phyloP scores from a whole-genome alignment of 2,797 vertebrate genomes.

The Sorex maritimensis region DNA sequence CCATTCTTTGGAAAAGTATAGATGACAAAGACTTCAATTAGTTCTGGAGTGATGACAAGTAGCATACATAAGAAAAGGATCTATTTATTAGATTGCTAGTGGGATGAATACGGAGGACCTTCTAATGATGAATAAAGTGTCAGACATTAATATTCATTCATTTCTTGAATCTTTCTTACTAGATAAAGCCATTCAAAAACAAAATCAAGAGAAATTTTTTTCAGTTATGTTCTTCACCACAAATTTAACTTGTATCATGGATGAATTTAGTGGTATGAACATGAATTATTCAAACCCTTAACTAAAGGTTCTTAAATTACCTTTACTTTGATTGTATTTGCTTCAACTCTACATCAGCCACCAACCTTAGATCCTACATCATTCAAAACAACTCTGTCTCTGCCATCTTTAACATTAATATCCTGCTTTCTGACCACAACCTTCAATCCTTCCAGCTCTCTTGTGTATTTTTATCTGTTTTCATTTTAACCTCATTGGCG shows the following conservation, averaged over 20 bases:
- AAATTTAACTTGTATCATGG: constrained; percentile 1
- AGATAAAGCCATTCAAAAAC: constrained; percentile 3
- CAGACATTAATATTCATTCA: background rate
- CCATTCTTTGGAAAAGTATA: background rate
- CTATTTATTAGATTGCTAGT: background rate
- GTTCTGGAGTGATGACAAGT: background rate
- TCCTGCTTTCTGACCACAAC: constrained; percentile 59
- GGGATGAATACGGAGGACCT: background rate
- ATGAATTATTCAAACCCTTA: background rate
- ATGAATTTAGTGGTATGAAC: constrained; percentile 13
- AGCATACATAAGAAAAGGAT: background rate
- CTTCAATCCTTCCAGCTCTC: constrained; percentile 39
- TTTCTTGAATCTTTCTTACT: constrained; percentile 34
- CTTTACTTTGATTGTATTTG: constrained; percentile 26
- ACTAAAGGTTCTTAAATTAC: constrained; percentile 27
- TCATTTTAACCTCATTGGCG: constrained; percentile 72
- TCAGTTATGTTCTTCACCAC: background rate
- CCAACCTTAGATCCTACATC: background rate
- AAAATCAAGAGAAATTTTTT: constrained; percentile 28
- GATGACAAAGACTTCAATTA: background rate
- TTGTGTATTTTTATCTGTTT: constrained; percentile 70
- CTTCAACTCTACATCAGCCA: constrained; percentile 1
- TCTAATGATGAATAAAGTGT: background rate
- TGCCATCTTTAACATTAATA: constrained; percentile 59
- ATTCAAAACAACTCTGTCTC: constrained; percentile 39